Conservation (phyloP, 2,888 invertebrate species). For the Lochmaea capreae region DNA sequence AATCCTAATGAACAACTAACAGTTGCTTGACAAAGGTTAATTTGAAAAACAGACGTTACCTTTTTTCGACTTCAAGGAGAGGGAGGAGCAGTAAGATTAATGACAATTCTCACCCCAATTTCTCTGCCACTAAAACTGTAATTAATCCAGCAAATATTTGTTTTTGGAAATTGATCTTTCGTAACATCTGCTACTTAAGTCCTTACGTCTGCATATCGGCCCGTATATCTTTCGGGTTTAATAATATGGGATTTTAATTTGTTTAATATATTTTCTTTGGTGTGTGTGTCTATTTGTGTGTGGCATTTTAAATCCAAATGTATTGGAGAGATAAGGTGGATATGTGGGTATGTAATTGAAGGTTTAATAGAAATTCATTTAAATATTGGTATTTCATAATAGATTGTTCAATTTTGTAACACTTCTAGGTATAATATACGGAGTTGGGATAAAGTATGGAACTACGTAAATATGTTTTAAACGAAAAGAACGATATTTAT, state of each 20-base stretch:
- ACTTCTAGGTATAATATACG: too few species aligned
- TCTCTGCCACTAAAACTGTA: constrained; percentile 41
- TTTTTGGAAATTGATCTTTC: constrained; percentile 42
- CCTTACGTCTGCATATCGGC: constrained; percentile 6
- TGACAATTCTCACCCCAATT: constrained; percentile 38
- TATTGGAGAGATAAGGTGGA: constrained; percentile 2
- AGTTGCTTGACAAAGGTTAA: constrained; percentile 57
- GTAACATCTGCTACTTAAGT: constrained; percentile 22
- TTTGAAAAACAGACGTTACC: constrained; percentile 54
- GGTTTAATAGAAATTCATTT: constrained; percentile 12
- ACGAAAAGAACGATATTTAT: too few species aligned
- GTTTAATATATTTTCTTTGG: constrained; percentile 14
- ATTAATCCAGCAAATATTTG: constrained; percentile 55
- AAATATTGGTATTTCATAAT: constrained; percentile 2
- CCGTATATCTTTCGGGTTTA: constrained; percentile 23
- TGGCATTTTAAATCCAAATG: constrained; percentile 7
- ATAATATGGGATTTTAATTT: constrained; percentile 23
- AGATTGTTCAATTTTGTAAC: not conserved
- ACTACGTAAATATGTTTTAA: too few species aligned
- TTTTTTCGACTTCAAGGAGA: constrained; percentile 42
- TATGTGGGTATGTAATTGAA: constrained; percentile 26
- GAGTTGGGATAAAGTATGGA: too few species aligned
- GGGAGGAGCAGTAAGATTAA: constrained; percentile 51
- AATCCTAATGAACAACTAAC: constrained; percentile 38
- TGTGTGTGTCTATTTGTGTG: constrained; percentile 14